Percentiles rank a stretch among this genome's conserved stretches.
Conservation (phyloP, 1,140 invertebrate genomes). For the Trialeurodes vaporariorum region DNA sequence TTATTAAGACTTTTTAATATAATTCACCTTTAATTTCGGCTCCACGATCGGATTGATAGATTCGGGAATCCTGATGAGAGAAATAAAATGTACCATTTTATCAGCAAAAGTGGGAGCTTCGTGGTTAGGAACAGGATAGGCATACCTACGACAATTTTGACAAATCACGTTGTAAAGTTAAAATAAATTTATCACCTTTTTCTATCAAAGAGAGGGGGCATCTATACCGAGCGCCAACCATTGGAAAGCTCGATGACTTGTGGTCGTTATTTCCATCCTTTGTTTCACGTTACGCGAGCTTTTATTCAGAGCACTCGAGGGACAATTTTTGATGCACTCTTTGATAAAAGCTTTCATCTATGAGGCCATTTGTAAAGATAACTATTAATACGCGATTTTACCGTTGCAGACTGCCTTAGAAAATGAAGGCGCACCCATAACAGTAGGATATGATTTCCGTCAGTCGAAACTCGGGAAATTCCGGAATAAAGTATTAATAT, state of each 20-base stretch:
- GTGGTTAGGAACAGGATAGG: conserved; percentile 30
- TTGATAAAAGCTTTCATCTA: too few relatives aligned
- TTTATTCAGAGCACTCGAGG: too few relatives aligned
- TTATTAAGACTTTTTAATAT: conserved; percentile 22
- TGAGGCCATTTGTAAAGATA: too few relatives aligned
- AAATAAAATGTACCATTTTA: conserved; percentile 18
- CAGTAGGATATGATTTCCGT: too few relatives aligned
- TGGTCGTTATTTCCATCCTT: conserved; percentile 12
- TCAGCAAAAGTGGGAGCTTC: conserved; percentile 29
- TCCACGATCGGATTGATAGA: conserved; percentile 18
- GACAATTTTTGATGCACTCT: too few relatives aligned
- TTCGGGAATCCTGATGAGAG: conserved; percentile 18
- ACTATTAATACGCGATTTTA: too few relatives aligned
- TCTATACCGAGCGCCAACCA: conserved; percentile 25
- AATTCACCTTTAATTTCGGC: conserved; percentile 11
- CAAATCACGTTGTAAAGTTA: conserved; percentile 33
- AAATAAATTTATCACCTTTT: too few relatives aligned
- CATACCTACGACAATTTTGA: conserved; percentile 32
- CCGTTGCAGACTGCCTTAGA: too few relatives aligned
- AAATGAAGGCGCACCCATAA: too few relatives aligned
- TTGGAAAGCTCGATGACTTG: conserved; percentile 4
- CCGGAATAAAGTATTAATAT: too few relatives aligned
- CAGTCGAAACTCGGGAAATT: too few relatives aligned
- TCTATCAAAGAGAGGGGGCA: conserved; percentile 27
- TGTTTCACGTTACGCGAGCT: neutral